These are phyloP conservation scores for Aspidiotus rigidus DNA, from an alignment of 2,888 invertebrate genomes.

Conservation along the genomic window DNA sequence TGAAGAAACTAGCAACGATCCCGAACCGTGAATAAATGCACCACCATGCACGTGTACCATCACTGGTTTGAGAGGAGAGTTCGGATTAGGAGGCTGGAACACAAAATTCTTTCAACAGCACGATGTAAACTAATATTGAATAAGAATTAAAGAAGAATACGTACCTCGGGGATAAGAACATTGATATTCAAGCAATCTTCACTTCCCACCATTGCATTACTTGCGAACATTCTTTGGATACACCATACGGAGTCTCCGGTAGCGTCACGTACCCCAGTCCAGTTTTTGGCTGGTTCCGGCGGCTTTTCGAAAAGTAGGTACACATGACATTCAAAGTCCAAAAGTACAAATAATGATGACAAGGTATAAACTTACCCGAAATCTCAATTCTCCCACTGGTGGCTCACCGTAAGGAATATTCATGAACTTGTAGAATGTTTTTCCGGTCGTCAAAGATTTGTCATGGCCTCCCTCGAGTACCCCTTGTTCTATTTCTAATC, in stretches of 20 bases:
- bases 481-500: background rate
- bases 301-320: background rate
- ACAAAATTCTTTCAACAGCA: no score
- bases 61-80: conserved; percentile 3
- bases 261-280: background rate
- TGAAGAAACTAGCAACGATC: background rate
- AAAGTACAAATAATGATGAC: background rate
- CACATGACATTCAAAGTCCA: background rate
- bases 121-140: no score
- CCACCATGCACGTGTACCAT: conserved; percentile 6
- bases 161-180: background rate
- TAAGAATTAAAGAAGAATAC: background rate
- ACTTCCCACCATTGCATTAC: background rate
- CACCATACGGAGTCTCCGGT: background rate
- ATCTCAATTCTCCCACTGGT: background rate
- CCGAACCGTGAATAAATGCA: background rate
- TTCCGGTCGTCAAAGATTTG: background rate
- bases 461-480: background rate
- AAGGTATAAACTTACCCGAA: background rate
- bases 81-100: background rate
- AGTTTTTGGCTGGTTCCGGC: background rate
- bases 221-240: background rate
- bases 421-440: background rate
- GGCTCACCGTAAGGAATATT: background rate
- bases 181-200: background rate